A percentile compares a stretch with the other conserved stretches of the same genome.
These are phyloP conservation scores for Ormia ochracea DNA, from an alignment of 2,888 invertebrate genomes.

Conservation along the genomic window DNA sequence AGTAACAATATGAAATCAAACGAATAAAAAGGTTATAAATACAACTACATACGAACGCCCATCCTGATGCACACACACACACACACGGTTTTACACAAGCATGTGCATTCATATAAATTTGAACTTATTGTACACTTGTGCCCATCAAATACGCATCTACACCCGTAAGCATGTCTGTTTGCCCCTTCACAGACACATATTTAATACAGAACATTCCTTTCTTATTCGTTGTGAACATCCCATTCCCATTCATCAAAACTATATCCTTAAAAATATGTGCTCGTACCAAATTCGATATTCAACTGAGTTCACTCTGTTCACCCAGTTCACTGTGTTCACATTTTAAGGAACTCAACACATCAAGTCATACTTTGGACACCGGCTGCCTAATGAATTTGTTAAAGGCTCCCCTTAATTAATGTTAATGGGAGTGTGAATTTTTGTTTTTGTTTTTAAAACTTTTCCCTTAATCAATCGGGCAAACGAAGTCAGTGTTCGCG, in stretches of 20 bases:
- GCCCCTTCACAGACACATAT: too few species aligned
- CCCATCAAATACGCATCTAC: constrained; percentile 1
- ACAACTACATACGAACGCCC: background rate
- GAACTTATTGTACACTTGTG: background rate
- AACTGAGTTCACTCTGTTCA: too few species aligned
- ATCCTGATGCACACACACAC: background rate
- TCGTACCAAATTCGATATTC: background rate
- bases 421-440: too few species aligned
- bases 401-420: too few species aligned
- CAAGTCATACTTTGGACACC: too few species aligned
- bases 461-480: too few species aligned
- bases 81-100: background rate
- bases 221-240: background rate
- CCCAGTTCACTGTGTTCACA: too few species aligned
- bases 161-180: too few species aligned
- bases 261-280: background rate
- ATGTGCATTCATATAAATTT: background rate
- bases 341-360: too few species aligned
- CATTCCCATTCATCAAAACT: background rate
- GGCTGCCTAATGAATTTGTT: too few species aligned
- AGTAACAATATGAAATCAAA: constrained; percentile 46
- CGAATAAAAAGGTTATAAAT: constrained; percentile 36
- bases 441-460: too few species aligned
- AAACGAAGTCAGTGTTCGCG: too few species aligned
- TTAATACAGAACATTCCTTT: background rate